Evolutionary conservation across 2,888 invertebrate species (phyloP).

Genomic region (Dicyrtomina minuta): DNA sequence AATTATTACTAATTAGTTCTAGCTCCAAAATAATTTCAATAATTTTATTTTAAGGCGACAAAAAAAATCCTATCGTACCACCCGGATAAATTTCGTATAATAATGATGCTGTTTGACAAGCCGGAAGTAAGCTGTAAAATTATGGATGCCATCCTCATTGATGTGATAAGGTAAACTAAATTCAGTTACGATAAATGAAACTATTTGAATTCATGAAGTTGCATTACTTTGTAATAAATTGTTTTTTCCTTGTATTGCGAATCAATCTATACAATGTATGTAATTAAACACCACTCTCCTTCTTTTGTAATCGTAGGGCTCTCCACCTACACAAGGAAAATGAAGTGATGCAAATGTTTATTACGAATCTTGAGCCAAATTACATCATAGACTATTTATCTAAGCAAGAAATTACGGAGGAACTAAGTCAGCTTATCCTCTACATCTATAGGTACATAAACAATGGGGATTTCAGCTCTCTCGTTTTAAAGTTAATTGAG

Average conservation of each 20-base stretch:
- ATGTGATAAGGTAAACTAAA: constrained; percentile 55
- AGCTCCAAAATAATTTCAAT: background rate
- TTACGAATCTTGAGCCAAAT: constrained; percentile 37
- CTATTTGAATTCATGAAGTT: background rate
- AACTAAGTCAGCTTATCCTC: constrained; percentile 18
- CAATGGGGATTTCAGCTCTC: constrained; percentile 26
- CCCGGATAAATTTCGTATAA: constrained; percentile 65
- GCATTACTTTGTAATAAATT: background rate
- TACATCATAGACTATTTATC: constrained; percentile 36
- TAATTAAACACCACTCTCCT: background rate
- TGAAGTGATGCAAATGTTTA: constrained; percentile 37
- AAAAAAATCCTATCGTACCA: constrained; percentile 22
- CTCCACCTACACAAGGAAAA: constrained; percentile 32
- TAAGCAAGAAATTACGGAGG: constrained; percentile 25
- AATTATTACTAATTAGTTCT: background rate
- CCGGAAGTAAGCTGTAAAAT: constrained; percentile 80
- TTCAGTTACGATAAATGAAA: background rate
- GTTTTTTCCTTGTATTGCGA: too few relatives aligned
- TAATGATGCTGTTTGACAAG: constrained; percentile 81
- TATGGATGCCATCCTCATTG: constrained; percentile 72
- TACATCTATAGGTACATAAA: constrained; percentile 18
- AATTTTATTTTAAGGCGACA: constrained; percentile 23
- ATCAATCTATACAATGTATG: too few relatives aligned
- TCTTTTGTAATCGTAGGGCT: constrained; percentile 22
- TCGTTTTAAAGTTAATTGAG: constrained; percentile 16